Conservation (phyloP, 2,888 invertebrate species). For the Harpalus rufipes region DNA sequence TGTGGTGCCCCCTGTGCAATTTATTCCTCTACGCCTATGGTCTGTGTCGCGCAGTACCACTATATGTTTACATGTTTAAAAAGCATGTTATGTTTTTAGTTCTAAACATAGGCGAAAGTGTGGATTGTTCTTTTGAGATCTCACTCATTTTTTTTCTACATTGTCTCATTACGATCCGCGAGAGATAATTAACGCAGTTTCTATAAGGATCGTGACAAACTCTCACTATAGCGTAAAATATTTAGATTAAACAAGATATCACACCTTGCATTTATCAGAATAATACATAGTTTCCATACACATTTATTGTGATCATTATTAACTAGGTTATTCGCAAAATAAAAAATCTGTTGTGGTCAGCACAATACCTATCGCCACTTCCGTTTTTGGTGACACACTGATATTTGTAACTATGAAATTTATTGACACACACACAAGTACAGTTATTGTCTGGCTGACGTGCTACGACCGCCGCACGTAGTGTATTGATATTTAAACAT, state of each 20-base stretch:
- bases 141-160: not conserved
- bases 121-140: conserved; percentile 13
- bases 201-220: conserved; percentile 24
- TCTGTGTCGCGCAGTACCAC: not conserved
- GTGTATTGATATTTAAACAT: too few species aligned
- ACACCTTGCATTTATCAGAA: not conserved
- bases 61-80: conserved; percentile 50
- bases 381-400: too few species aligned
- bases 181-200: conserved; percentile 14
- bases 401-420: too few species aligned
- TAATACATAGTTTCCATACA: not conserved
- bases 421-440: too few species aligned
- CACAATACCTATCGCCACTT: too few species aligned
- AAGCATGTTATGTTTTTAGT: conserved; percentile 50
- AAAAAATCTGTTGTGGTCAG: not conserved
- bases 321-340: too few species aligned
- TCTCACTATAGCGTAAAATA: not conserved
- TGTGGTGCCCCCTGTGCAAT: not conserved
- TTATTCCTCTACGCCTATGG: not conserved
- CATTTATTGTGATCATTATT: not conserved
- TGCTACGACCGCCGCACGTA: too few species aligned
- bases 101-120: conserved; percentile 40
- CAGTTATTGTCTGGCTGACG: too few species aligned
- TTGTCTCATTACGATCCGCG: conserved; percentile 35
- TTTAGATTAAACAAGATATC: not conserved